phyloP scores from a whole-genome alignment of 2,888 invertebrate genomes.

The Cartodere bifasciata region DNA sequence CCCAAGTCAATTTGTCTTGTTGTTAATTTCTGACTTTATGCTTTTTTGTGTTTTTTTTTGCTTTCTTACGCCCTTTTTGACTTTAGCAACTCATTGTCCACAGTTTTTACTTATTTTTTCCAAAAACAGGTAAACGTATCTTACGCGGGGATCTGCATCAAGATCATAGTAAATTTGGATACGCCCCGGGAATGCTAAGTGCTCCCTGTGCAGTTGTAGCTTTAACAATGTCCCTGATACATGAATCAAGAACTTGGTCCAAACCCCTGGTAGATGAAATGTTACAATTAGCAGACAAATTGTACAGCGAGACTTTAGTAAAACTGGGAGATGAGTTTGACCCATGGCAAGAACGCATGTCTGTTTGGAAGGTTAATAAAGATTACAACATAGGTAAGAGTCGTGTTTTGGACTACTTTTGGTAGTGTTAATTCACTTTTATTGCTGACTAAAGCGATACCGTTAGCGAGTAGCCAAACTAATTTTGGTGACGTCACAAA shows the following conservation, averaged over 20 bases:
- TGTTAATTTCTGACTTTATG: background rate
- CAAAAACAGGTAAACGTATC: slow-evolving; percentile 35
- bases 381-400: slow-evolving; percentile 36
- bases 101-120: too few relatives aligned
- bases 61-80: too few relatives aligned
- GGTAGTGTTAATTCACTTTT: too few relatives aligned
- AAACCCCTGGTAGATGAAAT: slow-evolving; percentile 43
- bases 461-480: too few relatives aligned
- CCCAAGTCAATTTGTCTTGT: too few relatives aligned
- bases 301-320: slow-evolving; percentile 38
- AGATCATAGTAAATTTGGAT: slow-evolving; percentile 39
- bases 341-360: slow-evolving; percentile 43
- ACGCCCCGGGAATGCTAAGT: slow-evolving; percentile 39
- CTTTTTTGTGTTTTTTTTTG: too few relatives aligned
- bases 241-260: slow-evolving; percentile 47
- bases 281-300: slow-evolving; percentile 37
- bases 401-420: too few relatives aligned
- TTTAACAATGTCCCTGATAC: slow-evolving; percentile 44
- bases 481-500: too few relatives aligned
- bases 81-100: too few relatives aligned
- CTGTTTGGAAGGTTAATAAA: slow-evolving; percentile 30
- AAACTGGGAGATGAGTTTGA: slow-evolving; percentile 43
- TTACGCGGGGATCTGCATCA: slow-evolving; percentile 37
- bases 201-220: slow-evolving; percentile 44
- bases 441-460: too few relatives aligned